A percentile compares a stretch with the other conserved stretches of the same genome.
Evolutionary conservation across 2,113 vertebrate genomes (phyloP).

Genomic region (Pseudopipra pipra): DNA sequence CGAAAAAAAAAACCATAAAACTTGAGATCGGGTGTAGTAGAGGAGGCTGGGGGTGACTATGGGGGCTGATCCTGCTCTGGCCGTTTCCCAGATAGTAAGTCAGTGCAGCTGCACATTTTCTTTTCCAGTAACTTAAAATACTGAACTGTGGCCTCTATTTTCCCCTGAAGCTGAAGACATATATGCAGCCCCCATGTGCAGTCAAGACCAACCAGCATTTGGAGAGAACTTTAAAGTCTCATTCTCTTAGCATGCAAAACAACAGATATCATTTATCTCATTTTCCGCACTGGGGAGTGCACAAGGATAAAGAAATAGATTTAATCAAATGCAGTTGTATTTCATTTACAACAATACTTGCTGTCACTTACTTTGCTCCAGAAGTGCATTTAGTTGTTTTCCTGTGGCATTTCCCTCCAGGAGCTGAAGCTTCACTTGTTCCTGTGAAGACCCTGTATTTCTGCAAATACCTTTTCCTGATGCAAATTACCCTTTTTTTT

Average conservation of each 20-base stretch:
- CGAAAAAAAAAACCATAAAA: accelerated
- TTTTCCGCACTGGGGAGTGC: not conserved
- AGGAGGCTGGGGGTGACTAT: not conserved
- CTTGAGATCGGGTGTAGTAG: accelerated
- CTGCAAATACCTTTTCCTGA: not conserved
- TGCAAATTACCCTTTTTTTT: not conserved
- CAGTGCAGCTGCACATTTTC: not conserved
- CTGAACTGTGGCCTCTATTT: not conserved
- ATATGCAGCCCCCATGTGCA: accelerated
- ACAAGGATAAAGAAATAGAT: not conserved
- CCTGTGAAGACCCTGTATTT: not conserved
- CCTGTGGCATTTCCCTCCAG: not conserved
- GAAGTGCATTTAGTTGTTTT: not conserved
- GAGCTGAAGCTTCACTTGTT: not conserved
- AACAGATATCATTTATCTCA: not conserved
- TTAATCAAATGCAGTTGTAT: not conserved
- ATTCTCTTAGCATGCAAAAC: not conserved
- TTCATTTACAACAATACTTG: not conserved
- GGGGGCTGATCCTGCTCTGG: not conserved
- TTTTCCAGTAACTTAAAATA: not conserved
- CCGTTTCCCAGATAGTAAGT: not conserved
- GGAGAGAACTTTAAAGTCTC: not conserved
- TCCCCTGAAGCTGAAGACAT: not conserved
- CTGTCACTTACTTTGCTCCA: not conserved
- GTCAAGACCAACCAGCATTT: not conserved